Evolutionary conservation across 2,113 vertebrate genomes (phyloP).

Genomic region (Lucifuga dentata): DNA sequence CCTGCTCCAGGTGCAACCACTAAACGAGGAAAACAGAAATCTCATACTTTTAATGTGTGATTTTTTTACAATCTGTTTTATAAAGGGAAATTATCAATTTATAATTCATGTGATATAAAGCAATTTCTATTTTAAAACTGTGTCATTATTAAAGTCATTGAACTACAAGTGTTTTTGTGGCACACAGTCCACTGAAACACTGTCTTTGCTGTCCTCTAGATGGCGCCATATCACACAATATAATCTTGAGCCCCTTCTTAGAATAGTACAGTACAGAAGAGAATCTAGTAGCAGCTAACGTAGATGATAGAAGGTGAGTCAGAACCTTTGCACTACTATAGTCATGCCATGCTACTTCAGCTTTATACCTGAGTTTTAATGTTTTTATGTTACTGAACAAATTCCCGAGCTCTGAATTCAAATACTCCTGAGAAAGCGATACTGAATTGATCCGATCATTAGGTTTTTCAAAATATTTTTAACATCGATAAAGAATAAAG

Average conservation of each 20-base stretch:
- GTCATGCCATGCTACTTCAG: background rate
- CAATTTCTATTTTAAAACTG: background rate
- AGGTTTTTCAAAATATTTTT: too few relatives aligned
- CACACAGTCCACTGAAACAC: background rate
- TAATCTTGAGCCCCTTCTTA: background rate
- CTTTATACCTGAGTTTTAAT: too few relatives aligned
- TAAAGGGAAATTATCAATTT: slow-evolving; percentile 34
- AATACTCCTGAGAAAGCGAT: background rate
- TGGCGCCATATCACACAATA: slow-evolving; percentile 22
- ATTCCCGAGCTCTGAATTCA: background rate
- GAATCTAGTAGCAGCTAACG: background rate
- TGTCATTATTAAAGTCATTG: slow-evolving; percentile 24
- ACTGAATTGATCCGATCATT: too few relatives aligned
- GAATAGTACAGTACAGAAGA: background rate
- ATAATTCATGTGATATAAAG: slow-evolving; percentile 17
- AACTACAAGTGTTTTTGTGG: background rate
- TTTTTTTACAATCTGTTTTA: slow-evolving; percentile 31
- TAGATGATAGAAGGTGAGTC: background rate
- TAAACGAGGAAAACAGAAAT: slow-evolving; percentile 20
- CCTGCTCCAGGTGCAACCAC: slow-evolving; percentile 43
- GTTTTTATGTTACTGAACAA: background rate
- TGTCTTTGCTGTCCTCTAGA: slow-evolving; percentile 22
- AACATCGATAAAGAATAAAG: too few relatives aligned
- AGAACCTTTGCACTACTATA: too few relatives aligned
- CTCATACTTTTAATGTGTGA: slow-evolving; percentile 2